These are phyloP conservation scores for Manis crassicaudata DNA, from an alignment of 2,797 vertebrate genomes.

Conservation along the genomic window DNA sequence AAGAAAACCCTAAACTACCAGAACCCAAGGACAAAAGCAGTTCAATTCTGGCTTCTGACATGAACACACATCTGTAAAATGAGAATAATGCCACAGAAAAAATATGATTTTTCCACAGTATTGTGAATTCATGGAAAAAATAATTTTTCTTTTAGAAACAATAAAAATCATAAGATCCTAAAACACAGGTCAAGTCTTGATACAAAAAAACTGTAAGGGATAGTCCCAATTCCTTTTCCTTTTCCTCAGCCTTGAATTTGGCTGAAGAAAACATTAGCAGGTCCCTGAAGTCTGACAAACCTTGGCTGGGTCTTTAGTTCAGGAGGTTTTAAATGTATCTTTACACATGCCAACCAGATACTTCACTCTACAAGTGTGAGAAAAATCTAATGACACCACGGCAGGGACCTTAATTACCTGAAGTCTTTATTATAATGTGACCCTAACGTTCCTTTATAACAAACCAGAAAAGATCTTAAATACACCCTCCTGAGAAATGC, in stretches of 20 bases:
- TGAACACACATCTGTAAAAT: neutral
- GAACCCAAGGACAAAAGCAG: neutral
- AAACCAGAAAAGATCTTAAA: neutral
- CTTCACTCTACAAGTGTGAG: neutral
- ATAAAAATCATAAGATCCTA: neutral
- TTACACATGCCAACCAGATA: neutral
- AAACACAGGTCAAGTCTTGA: conserved; percentile 7
- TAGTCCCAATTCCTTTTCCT: neutral
- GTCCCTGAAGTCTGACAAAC: neutral
- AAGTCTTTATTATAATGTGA: neutral
- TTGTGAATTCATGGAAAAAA: neutral
- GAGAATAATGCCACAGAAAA: neutral
- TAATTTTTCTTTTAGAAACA: conserved; percentile 32
- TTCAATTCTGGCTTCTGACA: conserved; percentile 18
- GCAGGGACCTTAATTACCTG: neutral
- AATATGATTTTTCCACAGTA: neutral
- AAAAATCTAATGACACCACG: neutral
- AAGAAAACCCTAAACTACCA: neutral
- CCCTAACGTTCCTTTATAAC: neutral
- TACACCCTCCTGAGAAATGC: neutral
- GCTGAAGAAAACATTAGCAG: conserved; percentile 12
- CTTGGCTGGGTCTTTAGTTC: neutral
- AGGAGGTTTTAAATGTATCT: neutral
- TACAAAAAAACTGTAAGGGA: neutral
- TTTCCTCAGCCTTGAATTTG: neutral